These are phyloP conservation scores for Neria commutata DNA, from an alignment of 2,888 invertebrate genomes.

Conservation along the genomic window DNA sequence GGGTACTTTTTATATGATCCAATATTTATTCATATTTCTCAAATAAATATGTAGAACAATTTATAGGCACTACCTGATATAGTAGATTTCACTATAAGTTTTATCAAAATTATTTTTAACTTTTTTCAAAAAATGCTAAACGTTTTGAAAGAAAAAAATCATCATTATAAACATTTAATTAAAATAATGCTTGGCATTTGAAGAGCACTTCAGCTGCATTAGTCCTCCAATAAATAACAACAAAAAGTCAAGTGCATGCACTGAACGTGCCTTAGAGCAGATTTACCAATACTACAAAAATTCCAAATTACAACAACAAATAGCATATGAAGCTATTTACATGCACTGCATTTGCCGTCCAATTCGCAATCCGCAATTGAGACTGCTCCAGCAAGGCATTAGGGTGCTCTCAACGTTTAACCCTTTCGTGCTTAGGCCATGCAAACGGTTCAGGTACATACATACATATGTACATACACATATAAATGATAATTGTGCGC, in stretches of 20 bases:
- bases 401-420: constrained; percentile 10
- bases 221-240: background rate
- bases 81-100: no score
- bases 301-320: background rate
- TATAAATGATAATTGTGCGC: background rate
- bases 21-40: no score
- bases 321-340: background rate
- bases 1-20: no score
- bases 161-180: no score
- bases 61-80: no score
- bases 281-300: constrained; percentile 11
- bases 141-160: no score
- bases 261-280: constrained; percentile 13
- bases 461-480: background rate
- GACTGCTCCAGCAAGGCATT: constrained; percentile 46
- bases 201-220: background rate
- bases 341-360: background rate
- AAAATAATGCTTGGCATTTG: background rate
- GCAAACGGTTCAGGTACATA: no score
- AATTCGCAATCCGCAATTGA: constrained; percentile 50
- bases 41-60: no score
- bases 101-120: no score
- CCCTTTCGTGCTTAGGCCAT: background rate
- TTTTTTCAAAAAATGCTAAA: no score
- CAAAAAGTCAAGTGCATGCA: constrained; percentile 1